Conservation (phyloP, 2,888 invertebrate species). For the Drosophila atripex region DNA sequence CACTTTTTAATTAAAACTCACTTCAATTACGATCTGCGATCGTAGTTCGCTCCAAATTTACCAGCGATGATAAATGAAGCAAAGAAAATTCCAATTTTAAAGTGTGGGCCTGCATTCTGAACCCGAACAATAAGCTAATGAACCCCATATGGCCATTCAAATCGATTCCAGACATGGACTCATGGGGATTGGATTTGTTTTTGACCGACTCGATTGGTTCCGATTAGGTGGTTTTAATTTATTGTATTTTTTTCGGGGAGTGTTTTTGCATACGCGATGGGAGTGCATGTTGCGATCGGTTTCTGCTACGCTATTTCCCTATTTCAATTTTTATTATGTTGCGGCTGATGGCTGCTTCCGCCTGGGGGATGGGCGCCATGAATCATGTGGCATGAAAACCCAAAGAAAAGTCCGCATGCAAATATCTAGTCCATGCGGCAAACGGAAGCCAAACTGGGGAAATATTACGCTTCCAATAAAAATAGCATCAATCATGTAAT, state of each 20-base stretch:
- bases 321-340: constrained; percentile 17
- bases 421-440: constrained; percentile 32
- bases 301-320: constrained; percentile 18
- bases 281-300: constrained; percentile 38
- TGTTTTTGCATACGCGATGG: constrained; percentile 38
- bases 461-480: constrained; percentile 10
- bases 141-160: constrained; percentile 62
- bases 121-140: constrained; percentile 63
- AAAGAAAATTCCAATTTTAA: constrained; percentile 29
- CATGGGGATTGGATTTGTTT: constrained; percentile 29
- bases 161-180: constrained; percentile 35
- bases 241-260: constrained; percentile 23
- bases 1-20: constrained; percentile 68
- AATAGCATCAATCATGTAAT: constrained; percentile 10
- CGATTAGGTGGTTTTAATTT: constrained; percentile 28
- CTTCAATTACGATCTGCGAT: constrained; percentile 61
- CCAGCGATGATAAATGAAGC: constrained; percentile 47
- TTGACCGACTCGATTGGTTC: constrained; percentile 27
- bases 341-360: constrained; percentile 32
- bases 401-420: constrained; percentile 28
- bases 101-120: constrained; percentile 54
- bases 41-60: constrained; percentile 59
- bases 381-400: constrained; percentile 34
- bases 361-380: constrained; percentile 21
- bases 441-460: constrained; percentile 20